Base-by-base conservation (phyloP, 2,888 invertebrate species). In the Diogma glabrata region DNA sequence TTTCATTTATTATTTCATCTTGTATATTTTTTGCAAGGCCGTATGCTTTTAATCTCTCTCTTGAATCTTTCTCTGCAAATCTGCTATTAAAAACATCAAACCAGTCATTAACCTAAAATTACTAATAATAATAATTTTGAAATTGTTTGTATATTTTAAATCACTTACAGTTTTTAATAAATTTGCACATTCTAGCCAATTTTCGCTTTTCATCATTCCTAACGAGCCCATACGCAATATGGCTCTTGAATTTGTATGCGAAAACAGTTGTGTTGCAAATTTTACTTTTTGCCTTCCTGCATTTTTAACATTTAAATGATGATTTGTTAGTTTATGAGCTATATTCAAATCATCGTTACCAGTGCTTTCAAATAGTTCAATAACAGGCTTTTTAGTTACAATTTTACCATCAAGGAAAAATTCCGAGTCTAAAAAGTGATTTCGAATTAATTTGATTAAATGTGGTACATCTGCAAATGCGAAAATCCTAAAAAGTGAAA, bases 51-150 rank as follows among this genome's bases (percentile, higher is more conserved):
- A 49, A 52, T 49, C 56, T 51, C 5, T 49, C 50, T 50, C 57
- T 45, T 4, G 53, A 53, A 52, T 60, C 59, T 30, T 45, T 49
- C 23, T 45, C 17, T 19, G 57, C 49, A 6, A 57, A 30, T 19
- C 47, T 52, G 2, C 53, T 47, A 51, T 59, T 60, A 16, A 60
- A 58, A 7, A 58, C 30, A 50, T 59, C 60, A 50, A 59, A 59
- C 59, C 57, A 60, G 12, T 56, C 59, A 38, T 55, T 52, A 19
- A 58, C 54, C 50, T 58, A 33, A 47, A 46, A 24, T 14, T 1
- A 24, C 4, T 6, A 43, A 20, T 43, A 43, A 20, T 4, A 43
- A 9, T 16, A 10, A 20, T 20, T 43, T 20, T 20, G n/a, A 17
- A 43, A 8, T n/a, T 2, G 17, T 43, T 19, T 43, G 8, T 20